These are phyloP conservation scores for Drosophila mulleri DNA, from an alignment of 2,888 invertebrate species.

Conservation along the genomic window DNA sequence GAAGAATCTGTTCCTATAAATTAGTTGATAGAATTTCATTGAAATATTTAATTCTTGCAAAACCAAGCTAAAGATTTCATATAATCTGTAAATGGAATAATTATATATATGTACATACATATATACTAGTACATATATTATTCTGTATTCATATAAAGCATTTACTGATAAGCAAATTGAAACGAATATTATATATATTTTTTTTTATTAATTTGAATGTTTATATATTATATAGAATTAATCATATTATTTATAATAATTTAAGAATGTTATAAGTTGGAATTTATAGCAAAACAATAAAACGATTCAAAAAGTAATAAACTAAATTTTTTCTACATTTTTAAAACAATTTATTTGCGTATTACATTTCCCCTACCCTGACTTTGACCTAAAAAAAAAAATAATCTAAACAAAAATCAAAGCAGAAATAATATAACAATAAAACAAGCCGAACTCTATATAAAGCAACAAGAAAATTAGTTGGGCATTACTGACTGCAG, in stretches of 20 bases:
- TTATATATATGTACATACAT: too few species aligned
- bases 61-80: neutral
- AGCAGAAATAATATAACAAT: neutral
- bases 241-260: too few species aligned
- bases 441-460: neutral
- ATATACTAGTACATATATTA: neutral
- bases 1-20: neutral
- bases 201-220: neutral
- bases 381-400: conserved; percentile 20
- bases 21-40: neutral
- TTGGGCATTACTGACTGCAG: too few species aligned
- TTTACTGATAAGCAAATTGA: neutral
- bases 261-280: too few species aligned
- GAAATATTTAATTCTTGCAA: neutral
- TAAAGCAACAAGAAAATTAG: neutral
- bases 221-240: too few species aligned
- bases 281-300: too few species aligned
- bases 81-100: neutral
- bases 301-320: neutral
- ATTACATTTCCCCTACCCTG: conserved; percentile 10
- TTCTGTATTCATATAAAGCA: too few species aligned
- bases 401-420: conserved; percentile 11
- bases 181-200: neutral
- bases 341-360: neutral
- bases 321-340: neutral